These are phyloP conservation scores for Pseudoatta argentina DNA, from an alignment of 1,140 invertebrate genomes.

Conservation along the genomic window DNA sequence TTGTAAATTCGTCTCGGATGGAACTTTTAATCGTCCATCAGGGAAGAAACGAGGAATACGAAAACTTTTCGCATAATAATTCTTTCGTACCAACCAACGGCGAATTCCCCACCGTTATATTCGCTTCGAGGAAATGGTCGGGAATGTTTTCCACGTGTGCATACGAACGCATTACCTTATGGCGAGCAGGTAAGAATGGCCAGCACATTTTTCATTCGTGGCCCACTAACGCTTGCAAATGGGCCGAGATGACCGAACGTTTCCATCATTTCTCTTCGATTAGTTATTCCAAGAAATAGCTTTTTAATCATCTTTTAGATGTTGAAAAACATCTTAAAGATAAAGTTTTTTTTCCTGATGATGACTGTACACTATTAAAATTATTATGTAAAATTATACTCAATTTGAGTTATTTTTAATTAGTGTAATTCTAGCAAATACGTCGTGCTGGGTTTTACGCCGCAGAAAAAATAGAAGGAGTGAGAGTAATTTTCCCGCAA, in stretches of 20 bases:
- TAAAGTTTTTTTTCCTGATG: neutral
- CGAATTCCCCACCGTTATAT: constrained; percentile 28
- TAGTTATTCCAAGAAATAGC: neutral
- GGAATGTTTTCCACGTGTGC: constrained; percentile 56
- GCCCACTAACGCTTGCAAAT: constrained; percentile 14
- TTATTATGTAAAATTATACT: too few species aligned
- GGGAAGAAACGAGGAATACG: constrained; percentile 77
- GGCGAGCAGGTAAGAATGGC: neutral
- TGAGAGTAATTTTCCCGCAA: too few species aligned
- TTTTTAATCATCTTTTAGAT: neutral
- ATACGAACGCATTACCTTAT: constrained; percentile 28
- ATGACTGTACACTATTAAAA: neutral
- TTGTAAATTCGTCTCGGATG: constrained; percentile 81
- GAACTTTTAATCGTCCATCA: constrained; percentile 84
- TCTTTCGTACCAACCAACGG: constrained; percentile 69
- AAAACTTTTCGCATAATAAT: constrained; percentile 83
- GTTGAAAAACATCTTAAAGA: neutral
- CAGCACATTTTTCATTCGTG: constrained; percentile 26
- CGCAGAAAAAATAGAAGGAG: too few species aligned
- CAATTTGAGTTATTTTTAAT: too few species aligned
- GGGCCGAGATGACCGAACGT: neutral
- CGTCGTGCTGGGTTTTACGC: too few species aligned
- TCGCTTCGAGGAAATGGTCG: constrained; percentile 32
- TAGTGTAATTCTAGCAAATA: too few species aligned
- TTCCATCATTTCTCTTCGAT: neutral